Percentiles rank a stretch among this genome's conserved stretches.
Conservation (phyloP, 2,888 invertebrate genomes). For the Oscheius sp. region DNA sequence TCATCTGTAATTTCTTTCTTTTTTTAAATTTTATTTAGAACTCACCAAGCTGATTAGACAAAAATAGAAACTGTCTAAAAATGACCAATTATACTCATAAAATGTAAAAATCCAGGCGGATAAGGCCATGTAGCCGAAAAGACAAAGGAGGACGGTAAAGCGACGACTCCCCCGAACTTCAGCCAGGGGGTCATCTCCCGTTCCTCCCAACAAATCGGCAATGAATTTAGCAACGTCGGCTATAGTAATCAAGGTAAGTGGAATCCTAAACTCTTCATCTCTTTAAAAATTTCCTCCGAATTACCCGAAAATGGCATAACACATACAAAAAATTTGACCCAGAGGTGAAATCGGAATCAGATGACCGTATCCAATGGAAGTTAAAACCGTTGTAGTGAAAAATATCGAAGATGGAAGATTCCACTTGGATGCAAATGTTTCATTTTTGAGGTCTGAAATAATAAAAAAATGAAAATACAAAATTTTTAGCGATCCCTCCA, state of each 20-base stretch:
- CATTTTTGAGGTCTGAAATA: constrained; percentile 38
- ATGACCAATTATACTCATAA: constrained; percentile 65
- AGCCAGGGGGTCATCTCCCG: constrained; percentile 46
- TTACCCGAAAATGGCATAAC: constrained; percentile 69
- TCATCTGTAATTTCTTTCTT: constrained; percentile 56
- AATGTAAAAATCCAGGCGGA: constrained; percentile 62
- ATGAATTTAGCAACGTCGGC: constrained; percentile 72
- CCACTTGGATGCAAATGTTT: constrained; percentile 58
- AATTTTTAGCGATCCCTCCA: no score
- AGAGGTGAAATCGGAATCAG: constrained; percentile 67
- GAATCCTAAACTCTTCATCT: constrained; percentile 62
- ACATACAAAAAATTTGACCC: constrained; percentile 70
- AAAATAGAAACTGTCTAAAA: constrained; percentile 71
- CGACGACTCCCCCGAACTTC: constrained; percentile 41
- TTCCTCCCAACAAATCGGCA: constrained; percentile 57
- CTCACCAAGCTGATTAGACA: constrained; percentile 70
- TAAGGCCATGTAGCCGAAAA: constrained; percentile 67
- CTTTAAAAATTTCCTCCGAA: constrained; percentile 43
- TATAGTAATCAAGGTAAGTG: constrained; percentile 71
- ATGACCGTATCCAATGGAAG: constrained; percentile 69
- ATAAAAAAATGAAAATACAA: no score
- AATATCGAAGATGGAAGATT: constrained; percentile 67
- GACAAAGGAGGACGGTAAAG: constrained; percentile 56
- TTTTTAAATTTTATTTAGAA: not conserved
- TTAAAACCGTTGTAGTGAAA: constrained; percentile 67